Conservation (phyloP, 2,888 invertebrate species). For the Himalopsyche tibetana region DNA sequence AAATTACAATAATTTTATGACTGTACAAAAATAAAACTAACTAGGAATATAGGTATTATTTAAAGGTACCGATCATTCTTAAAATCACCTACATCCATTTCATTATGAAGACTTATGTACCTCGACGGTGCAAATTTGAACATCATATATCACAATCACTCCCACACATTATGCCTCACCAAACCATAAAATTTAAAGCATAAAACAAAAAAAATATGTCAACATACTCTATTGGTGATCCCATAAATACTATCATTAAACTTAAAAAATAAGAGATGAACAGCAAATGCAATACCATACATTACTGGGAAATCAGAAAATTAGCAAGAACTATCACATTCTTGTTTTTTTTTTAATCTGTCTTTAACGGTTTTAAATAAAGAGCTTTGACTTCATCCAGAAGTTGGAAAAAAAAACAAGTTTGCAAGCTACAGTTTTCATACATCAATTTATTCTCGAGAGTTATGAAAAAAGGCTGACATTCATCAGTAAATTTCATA, state of each 20-base stretch:
- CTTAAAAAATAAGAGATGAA: constrained; percentile 26
- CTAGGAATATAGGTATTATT: constrained; percentile 3
- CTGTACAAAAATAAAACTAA: constrained; percentile 34
- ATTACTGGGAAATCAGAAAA: neutral
- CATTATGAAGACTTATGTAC: neutral
- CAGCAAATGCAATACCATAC: constrained; percentile 18
- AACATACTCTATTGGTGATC: neutral
- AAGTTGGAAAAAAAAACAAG: too few species aligned
- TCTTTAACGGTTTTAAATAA: too few species aligned
- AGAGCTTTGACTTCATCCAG: too few species aligned
- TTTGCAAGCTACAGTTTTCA: too few species aligned
- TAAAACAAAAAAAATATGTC: neutral
- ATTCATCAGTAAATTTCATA: too few species aligned
- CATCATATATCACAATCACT: constrained; percentile 17
- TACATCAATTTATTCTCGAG: too few species aligned
- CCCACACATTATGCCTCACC: neutral
- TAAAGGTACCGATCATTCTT: neutral
- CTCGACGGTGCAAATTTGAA: neutral
- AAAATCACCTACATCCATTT: neutral
- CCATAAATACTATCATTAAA: constrained; percentile 3
- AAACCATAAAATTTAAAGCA: constrained; percentile 7
- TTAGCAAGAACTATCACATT: neutral
- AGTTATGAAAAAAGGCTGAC: too few species aligned
- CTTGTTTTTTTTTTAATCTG: neutral
- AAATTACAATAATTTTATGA: constrained; percentile 21